Conservation (phyloP, 2,113 vertebrate genomes). For the Centropristis striata region DNA sequence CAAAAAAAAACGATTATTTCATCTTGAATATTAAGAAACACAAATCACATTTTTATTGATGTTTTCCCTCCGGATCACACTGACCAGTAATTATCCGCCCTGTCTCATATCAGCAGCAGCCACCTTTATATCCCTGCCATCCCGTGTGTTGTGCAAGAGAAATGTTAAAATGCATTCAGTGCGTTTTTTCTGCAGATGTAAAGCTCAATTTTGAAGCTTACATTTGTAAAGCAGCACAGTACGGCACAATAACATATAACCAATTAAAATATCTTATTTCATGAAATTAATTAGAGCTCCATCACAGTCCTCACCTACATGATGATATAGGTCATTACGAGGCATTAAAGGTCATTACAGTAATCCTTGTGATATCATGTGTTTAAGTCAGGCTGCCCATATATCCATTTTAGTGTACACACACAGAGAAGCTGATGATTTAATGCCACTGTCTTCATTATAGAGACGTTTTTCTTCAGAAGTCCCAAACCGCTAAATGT, state of each 20-base stretch:
- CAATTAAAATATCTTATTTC: constrained; percentile 58
- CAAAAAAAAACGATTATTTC: too few relatives aligned
- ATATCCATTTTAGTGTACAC: neutral
- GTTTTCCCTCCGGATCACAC: neutral
- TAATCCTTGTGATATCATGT: constrained; percentile 39
- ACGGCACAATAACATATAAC: constrained; percentile 26
- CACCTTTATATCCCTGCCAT: neutral
- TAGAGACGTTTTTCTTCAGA: constrained; percentile 9
- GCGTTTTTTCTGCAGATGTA: neutral
- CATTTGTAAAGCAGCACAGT: constrained; percentile 7
- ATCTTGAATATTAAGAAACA: too few relatives aligned
- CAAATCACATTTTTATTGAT: neutral
- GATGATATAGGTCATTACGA: constrained; percentile 63
- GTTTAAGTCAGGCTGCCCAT: constrained; percentile 17
- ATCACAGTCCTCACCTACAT: constrained; percentile 46
- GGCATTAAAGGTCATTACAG: constrained; percentile 66
- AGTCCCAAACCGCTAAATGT: constrained; percentile 26
- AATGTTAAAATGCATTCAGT: neutral
- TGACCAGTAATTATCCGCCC: neutral
- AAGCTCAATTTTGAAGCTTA: constrained; percentile 10
- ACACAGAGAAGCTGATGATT: neutral
- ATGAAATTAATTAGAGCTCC: constrained; percentile 58
- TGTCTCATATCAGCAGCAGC: neutral
- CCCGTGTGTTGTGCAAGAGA: neutral
- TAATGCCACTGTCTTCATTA: constrained; percentile 17